Base-by-base conservation (phyloP, 2,888 invertebrate species). In the Euclidia mi region DNA sequence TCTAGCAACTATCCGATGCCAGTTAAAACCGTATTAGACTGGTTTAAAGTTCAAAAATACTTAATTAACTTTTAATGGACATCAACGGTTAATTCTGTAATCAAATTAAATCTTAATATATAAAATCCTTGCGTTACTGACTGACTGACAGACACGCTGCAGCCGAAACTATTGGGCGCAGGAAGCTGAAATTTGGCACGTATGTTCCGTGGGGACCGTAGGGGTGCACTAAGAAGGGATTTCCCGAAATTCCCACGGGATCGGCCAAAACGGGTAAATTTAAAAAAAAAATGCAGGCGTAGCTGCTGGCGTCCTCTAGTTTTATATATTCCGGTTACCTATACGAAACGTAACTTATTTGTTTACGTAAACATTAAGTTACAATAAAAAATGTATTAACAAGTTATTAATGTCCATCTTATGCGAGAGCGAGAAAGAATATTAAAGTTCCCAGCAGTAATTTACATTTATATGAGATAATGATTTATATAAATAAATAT, bases 101-200 rank as follows among this genome's bases (percentile, higher is more conserved):
- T 72, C 52, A 53, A 64, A 61, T 67, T 57, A 15, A 18, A 59
- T 62, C 56, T n/a, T n/a, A n/a, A n/a, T n/a, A n/a, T n/a, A n/a
- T n/a, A n/a, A n/a, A n/a, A n/a, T n/a, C n/a, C n/a, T n/a, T n/a
- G n/a, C n/a, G n/a, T n/a, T n/a, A n/a, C n/a, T n/a, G n/a, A n/a
- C n/a, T n/a, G n/a, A n/a, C n/a, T n/a, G n/a, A n/a, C n/a, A n/a
- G n/a, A n/a, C n/a, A n/a, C n/a, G n/a, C n/a, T n/a, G n/a, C n/a
- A n/a, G n/a, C n/a, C n/a, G n/a, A n/a, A n/a, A n/a, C n/a, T n/a
- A n/a, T n/a, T n/a, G n/a, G n/a, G n/a, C n/a, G n/a, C n/a, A n/a
- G n/a, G n/a, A n/a, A n/a, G n/a, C n/a, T n/a, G n/a, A n/a, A n/a
- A n/a, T n/a, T n/a, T n/a, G n/a, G n/a, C n/a, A n/a, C n/a, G n/a